These are phyloP conservation scores for Caenorhabditis sp. DNA, from an alignment of 2,888 invertebrate species.

Conservation along the genomic window DNA sequence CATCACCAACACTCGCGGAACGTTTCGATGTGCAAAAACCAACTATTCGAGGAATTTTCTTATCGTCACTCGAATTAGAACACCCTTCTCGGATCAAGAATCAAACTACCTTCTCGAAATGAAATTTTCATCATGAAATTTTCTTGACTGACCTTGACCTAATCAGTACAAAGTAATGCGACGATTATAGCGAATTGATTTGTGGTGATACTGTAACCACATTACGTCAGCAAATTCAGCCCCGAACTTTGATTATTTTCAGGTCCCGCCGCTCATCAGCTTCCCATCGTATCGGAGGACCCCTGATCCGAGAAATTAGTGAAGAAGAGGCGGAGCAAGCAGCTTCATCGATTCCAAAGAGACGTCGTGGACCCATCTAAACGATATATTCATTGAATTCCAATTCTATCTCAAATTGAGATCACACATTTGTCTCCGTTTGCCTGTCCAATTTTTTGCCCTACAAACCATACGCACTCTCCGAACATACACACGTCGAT, in stretches of 20 bases:
- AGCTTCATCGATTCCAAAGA: constrained; percentile 70
- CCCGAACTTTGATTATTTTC: constrained; percentile 6
- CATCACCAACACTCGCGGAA: no score
- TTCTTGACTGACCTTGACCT: neutral
- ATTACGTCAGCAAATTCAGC: constrained; percentile 13
- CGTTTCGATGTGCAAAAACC: neutral
- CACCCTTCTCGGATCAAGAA: neutral
- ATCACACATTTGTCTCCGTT: constrained; percentile 13
- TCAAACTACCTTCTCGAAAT: constrained; percentile 5
- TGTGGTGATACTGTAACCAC: neutral
- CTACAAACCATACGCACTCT: constrained; percentile 21
- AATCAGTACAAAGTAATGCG: neutral
- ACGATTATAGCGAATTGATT: neutral
- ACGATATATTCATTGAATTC: constrained; percentile 2
- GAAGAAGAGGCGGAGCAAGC: constrained; percentile 80
- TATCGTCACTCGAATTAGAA: constrained; percentile 2
- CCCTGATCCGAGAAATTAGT: constrained; percentile 79
- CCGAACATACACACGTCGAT: constrained; percentile 17
- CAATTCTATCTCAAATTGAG: constrained; percentile 47
- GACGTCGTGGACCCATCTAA: constrained; percentile 69
- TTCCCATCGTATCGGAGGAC: constrained; percentile 61
- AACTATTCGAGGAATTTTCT: neutral
- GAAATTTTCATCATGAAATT: no score
- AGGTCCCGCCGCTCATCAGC: constrained; percentile 36
- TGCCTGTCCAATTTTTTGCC: constrained; percentile 32